A percentile compares a stretch with the other conserved stretches of the same genome.
Conservation (phyloP, 2,888 invertebrate species). For the Lycia hirtaria region DNA sequence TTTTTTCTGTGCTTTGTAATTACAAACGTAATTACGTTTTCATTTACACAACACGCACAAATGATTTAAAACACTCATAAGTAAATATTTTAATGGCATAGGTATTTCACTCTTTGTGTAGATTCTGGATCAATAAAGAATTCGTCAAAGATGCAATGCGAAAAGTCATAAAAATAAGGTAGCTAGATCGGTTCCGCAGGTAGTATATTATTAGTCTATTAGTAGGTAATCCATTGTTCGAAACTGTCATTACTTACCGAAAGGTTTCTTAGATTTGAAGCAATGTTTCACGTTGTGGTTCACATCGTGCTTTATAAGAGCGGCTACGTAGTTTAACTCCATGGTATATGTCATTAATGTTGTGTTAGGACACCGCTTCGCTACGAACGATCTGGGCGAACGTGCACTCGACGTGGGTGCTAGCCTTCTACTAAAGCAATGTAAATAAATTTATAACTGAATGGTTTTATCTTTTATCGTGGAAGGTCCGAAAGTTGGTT, state of each 20-base stretch:
- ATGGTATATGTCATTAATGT: constrained; percentile 64
- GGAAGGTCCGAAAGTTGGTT: constrained; percentile 52
- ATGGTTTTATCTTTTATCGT: constrained; percentile 60
- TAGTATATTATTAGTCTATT: constrained; percentile 10
- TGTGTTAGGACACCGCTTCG: constrained; percentile 1
- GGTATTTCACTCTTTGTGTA: neutral
- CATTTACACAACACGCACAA: constrained; percentile 3
- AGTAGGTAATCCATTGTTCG: neutral
- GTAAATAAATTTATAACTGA: constrained; percentile 61
- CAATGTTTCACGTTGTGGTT: constrained; percentile 82
- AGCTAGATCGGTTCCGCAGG: constrained; percentile 25
- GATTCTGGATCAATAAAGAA: constrained; percentile 17
- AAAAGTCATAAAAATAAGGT: constrained; percentile 23
- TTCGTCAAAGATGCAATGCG: too few species aligned
- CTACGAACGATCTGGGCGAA: constrained; percentile 3
- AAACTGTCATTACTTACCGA: constrained; percentile 62
- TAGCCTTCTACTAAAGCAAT: constrained; percentile 59
- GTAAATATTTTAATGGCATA: neutral
- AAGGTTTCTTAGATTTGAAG: constrained; percentile 79
- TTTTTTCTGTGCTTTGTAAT: too few species aligned
- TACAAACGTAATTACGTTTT: constrained; percentile 16
- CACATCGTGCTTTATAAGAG: constrained; percentile 78
- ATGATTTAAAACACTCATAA: neutral
- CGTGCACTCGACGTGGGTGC: constrained; percentile 54
- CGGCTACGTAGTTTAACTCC: constrained; percentile 78